Conservation (phyloP, 2,113 vertebrate genomes). For the Zosterops pallidus region DNA sequence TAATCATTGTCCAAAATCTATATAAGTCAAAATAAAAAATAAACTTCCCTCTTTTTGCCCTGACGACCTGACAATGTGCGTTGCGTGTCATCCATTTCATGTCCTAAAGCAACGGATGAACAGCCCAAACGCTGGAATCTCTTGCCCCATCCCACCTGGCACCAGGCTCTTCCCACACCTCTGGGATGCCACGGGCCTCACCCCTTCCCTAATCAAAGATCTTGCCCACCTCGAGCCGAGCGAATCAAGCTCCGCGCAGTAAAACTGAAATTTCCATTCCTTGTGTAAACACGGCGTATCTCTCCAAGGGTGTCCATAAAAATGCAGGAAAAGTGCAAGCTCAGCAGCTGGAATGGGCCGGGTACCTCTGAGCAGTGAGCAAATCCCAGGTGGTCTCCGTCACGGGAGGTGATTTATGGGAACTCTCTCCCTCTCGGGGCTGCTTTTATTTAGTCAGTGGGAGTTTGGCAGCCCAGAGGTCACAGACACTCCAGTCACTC, state of each 20-base stretch:
- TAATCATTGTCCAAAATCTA: too few relatives aligned
- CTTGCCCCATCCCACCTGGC: not conserved
- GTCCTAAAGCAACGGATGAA: not conserved
- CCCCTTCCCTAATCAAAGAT: not conserved
- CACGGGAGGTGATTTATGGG: slow-evolving; percentile 69
- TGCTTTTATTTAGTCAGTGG: slow-evolving; percentile 75
- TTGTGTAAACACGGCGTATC: slow-evolving; percentile 62
- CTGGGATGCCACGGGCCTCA: rapidly evolving
- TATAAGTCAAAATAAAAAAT: too few relatives aligned
- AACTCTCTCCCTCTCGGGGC: slow-evolving; percentile 61
- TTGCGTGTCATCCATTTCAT: too few relatives aligned
- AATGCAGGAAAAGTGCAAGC: slow-evolving; percentile 27
- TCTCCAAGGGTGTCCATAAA: slow-evolving; percentile 48
- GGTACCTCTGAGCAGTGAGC: slow-evolving; percentile 46
- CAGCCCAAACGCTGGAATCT: not conserved
- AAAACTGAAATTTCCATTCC: slow-evolving; percentile 53
- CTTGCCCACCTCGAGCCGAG: not conserved
- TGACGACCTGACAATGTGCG: too few relatives aligned
- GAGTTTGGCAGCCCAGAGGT: slow-evolving; percentile 70
- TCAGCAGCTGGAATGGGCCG: slow-evolving; percentile 49
- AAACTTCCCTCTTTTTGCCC: too few relatives aligned
- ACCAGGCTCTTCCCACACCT: not conserved
- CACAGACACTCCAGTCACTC: slow-evolving; percentile 69
- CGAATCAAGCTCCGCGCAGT: not conserved
- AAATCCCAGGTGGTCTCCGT: slow-evolving; percentile 73